phyloP scores from a whole-genome alignment of 2,888 invertebrate genomes.

The Lydus trimaculatus region DNA sequence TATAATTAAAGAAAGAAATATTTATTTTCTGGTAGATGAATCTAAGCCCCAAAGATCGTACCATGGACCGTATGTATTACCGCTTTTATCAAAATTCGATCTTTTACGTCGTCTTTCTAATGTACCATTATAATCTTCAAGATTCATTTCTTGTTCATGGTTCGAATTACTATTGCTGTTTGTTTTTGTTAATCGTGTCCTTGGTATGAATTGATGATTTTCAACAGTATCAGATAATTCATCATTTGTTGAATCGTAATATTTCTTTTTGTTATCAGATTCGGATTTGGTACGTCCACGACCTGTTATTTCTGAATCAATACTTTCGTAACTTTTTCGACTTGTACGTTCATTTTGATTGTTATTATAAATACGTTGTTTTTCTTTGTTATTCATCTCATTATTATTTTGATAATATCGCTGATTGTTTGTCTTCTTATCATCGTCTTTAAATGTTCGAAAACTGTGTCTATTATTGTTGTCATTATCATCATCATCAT shows the following conservation, averaged over 20 bases:
- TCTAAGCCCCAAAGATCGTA: conserved; percentile 87
- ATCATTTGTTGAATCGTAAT: conserved; percentile 56
- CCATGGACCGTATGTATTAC: conserved; percentile 86
- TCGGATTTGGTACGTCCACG: conserved; percentile 17
- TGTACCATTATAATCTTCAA: conserved; percentile 60
- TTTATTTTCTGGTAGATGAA: conserved; percentile 64
- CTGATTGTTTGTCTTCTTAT: conserved; percentile 47
- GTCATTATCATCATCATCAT: conserved; percentile 47
- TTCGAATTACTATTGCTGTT: conserved; percentile 56
- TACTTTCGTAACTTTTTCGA: conserved; percentile 56
- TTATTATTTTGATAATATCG: conserved; percentile 39
- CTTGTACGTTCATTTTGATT: conserved; percentile 44
- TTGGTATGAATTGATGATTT: conserved; percentile 69
- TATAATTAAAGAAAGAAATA: conserved; percentile 16
- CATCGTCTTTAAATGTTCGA: conserved; percentile 56
- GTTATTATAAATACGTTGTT: conserved; percentile 44
- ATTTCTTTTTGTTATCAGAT: conserved; percentile 46
- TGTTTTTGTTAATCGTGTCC: conserved; percentile 74
- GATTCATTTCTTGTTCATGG: conserved; percentile 54
- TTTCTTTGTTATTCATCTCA: conserved; percentile 43
- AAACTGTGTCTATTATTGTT: conserved; percentile 51
- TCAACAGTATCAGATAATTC: conserved; percentile 58
- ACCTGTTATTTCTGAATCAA: conserved; percentile 49
- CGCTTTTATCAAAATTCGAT: conserved; percentile 61
- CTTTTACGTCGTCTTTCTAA: conserved; percentile 59